phyloP scores from a whole-genome alignment of 2,888 invertebrate genomes.

The Oscheius sp. region DNA sequence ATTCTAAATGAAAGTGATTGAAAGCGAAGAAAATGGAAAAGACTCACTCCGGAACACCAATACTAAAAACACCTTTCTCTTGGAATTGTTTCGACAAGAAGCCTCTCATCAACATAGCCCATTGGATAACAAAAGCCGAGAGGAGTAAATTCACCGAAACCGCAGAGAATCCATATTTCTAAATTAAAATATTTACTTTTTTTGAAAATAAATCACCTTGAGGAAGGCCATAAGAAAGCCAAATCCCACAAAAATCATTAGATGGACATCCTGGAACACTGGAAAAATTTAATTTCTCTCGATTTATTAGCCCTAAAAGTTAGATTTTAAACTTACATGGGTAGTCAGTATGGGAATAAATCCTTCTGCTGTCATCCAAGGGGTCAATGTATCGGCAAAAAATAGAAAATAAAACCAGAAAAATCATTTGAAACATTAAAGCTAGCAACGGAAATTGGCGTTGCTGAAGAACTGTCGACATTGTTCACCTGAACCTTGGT shows the following conservation, averaged over 20 bases:
- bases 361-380: constrained; percentile 53
- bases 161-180: constrained; percentile 85
- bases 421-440: constrained; percentile 61
- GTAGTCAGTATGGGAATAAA: constrained; percentile 61
- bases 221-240: constrained; percentile 69
- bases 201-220: too few relatives aligned
- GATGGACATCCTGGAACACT: constrained; percentile 69
- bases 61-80: constrained; percentile 57
- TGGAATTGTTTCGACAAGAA: constrained; percentile 61
- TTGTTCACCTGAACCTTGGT: constrained; percentile 1
- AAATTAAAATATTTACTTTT: too few relatives aligned
- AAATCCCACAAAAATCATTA: constrained; percentile 68
- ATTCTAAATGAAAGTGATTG: background rate
- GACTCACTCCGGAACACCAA: constrained; percentile 63
- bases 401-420: constrained; percentile 57
- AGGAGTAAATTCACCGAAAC: constrained; percentile 87
- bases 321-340: constrained; percentile 53
- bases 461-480: constrained; percentile 48
- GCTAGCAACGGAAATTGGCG: constrained; percentile 62
- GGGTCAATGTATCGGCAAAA: constrained; percentile 61
- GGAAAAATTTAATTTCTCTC: constrained; percentile 17
- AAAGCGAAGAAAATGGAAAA: background rate
- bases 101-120: constrained; percentile 74
- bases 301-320: background rate
- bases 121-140: constrained; percentile 84